Evolutionary conservation across 2,113 vertebrate genomes (phyloP).

Genomic region (Polypterus bichir): DNA sequence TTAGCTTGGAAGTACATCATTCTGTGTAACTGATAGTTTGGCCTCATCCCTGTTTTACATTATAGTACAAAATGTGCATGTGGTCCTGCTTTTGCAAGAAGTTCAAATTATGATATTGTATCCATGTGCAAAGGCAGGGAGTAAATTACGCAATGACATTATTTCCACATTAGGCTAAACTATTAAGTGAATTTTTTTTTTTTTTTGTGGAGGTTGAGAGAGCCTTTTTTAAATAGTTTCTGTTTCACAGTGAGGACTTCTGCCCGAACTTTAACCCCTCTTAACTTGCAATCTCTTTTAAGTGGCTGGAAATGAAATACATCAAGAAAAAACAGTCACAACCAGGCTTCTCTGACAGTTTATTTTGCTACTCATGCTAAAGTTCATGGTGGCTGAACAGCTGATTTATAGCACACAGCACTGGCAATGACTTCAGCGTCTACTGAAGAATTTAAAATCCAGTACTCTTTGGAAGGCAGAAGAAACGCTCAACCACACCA

Average conservation of each 20-base stretch:
- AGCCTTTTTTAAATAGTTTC: not conserved
- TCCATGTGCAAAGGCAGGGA: not conserved
- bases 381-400: not conserved
- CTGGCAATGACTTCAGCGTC: no score
- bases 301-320: not conserved
- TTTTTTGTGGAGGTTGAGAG: not conserved
- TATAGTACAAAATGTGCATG: not conserved
- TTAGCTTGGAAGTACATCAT: conserved; percentile 3
- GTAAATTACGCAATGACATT: not conserved
- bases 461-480: no score
- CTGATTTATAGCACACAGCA: not conserved
- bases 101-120: conserved; percentile 1
- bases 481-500: no score
- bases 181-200: not conserved
- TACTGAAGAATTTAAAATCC: no score
- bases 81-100: not conserved
- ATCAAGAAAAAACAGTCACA: not conserved
- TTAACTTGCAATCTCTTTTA: not conserved
- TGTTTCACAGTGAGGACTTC: not conserved
- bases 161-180: not conserved
- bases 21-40: not conserved
- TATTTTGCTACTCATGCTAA: not conserved
- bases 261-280: not conserved
- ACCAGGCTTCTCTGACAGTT: not conserved
- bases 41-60: not conserved